Conservation (phyloP, 2,888 invertebrate species). For the Frankliniella fusca region DNA sequence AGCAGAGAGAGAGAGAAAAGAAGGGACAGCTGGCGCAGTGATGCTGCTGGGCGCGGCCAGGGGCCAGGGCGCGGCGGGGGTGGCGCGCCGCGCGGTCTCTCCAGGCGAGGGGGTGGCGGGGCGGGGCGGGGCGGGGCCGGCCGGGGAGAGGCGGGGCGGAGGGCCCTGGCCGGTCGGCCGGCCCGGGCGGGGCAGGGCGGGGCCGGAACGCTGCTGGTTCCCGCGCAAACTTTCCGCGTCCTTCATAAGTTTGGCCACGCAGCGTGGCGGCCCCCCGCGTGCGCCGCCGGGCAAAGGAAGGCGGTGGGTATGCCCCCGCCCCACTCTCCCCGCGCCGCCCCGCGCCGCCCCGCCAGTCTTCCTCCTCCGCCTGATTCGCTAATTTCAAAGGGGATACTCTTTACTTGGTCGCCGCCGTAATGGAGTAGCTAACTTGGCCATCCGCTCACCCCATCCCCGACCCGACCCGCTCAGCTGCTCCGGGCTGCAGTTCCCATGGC, state of each 20-base stretch:
- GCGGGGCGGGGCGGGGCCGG: neutral
- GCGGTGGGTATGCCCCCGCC: neutral
- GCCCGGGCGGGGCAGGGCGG: neutral
- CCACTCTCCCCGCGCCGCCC: too few species aligned
- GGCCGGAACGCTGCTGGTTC: neutral
- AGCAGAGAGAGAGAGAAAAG: too few species aligned
- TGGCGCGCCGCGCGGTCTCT: too few species aligned
- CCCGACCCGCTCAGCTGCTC: too few species aligned
- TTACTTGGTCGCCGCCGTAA: neutral
- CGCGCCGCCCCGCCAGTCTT: neutral
- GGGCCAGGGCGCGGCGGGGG: too few species aligned
- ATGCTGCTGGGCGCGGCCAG: too few species aligned
- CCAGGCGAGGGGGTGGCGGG: neutral
- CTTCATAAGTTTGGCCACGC: neutral
- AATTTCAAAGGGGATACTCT: neutral
- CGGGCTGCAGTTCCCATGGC: too few species aligned
- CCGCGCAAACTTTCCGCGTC: neutral
- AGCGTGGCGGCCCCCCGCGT: neutral
- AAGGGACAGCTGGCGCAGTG: too few species aligned
- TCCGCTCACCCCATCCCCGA: too few species aligned
- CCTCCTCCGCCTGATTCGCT: neutral
- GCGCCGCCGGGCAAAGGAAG: neutral
- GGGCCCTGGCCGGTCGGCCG: neutral
- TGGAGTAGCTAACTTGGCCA: neutral
- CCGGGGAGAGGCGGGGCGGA: too few species aligned